Base-by-base conservation (phyloP, 2,113 vertebrate species). In the Acrocephalus arundinaceus region DNA sequence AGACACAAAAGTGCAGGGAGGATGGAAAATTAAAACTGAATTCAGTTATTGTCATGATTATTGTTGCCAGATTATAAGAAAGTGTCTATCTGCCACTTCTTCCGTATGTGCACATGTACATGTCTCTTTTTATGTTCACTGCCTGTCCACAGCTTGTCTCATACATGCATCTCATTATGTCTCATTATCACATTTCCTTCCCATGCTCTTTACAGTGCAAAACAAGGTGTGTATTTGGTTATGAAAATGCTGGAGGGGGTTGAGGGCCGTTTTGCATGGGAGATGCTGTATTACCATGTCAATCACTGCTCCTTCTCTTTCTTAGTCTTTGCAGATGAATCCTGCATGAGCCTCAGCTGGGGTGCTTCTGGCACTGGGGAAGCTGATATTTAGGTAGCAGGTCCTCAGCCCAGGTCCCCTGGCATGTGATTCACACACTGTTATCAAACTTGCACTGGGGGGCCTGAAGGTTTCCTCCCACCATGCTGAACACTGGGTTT, bases 91-190 rank as follows among this genome's bases (percentile, higher is more conserved):
- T 83, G 87, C 43, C 37, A 46, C 39, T 89, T 89, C 49, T 70
- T 68, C 76, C 16, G 11, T 55, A 25, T 45, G 61, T 87, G 87
- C 62, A 73, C 68, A 45, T 76, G 79, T n/a, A 76, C 54, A 13
- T 6, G 2, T 87, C 78, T 93, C 39, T 87, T 90, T 83, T 88
- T 66, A 71, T 63, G 75, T 91, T 96, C 57, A 8, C 93, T 96
- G 93, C 68, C 75, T 94, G 89, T 91, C 89, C 84, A 78, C 87
- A 96, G 89, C 77, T 91, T 94, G 89, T 95, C 93, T 94, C 82
- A 80, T 79, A 78, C 63, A 45, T 13, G 82, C 84, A 74, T 92
- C 80, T 93, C 2, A 0, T 71, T 63, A 72, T 35, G 55, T 67
- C 84, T 96, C 74, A 67, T 96, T 89, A 91, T 82, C 77, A 87